phyloP scores from a whole-genome alignment of 2,113 vertebrate species.

The Burhinus bistriatus region DNA sequence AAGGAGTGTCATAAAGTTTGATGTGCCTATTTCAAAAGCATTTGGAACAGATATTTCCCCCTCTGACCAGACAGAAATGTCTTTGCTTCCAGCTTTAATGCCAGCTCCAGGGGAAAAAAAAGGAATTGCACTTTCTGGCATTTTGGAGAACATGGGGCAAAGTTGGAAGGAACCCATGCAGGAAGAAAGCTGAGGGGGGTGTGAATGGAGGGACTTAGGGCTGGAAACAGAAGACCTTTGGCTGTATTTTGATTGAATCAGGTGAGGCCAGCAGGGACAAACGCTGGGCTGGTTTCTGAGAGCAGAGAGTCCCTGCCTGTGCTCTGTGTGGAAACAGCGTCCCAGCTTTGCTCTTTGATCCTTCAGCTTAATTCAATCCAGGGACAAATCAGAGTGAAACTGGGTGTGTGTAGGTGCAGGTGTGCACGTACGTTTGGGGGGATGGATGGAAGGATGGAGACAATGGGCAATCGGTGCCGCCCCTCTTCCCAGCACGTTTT shows the following conservation, averaged over 20 bases:
- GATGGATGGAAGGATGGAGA: not conserved
- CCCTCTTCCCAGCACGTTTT: not conserved
- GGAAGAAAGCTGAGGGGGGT: not conserved
- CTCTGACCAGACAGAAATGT: constrained; percentile 16
- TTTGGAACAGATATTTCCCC: constrained; percentile 16
- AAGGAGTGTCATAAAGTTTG: constrained; percentile 8
- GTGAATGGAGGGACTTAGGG: not conserved
- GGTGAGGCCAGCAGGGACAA: not conserved
- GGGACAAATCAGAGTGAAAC: not conserved
- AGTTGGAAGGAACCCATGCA: not conserved
- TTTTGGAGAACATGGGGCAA: not conserved
- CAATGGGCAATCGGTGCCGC: not conserved
- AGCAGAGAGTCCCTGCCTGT: not conserved
- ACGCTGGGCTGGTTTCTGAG: not conserved
- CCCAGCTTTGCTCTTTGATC: constrained; percentile 35
- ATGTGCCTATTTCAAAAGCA: constrained; percentile 7
- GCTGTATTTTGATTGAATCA: constrained; percentile 42
- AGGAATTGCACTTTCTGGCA: not conserved
- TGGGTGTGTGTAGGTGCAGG: not conserved
- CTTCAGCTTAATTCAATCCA: constrained; percentile 26
- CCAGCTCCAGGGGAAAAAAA: not conserved
- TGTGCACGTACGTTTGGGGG: not conserved
- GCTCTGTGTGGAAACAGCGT: not conserved
- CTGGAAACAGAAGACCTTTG: not conserved
- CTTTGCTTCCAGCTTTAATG: constrained; percentile 26